Conservation (phyloP, 2,113 vertebrate genomes). For the Amia ocellicauda region DNA sequence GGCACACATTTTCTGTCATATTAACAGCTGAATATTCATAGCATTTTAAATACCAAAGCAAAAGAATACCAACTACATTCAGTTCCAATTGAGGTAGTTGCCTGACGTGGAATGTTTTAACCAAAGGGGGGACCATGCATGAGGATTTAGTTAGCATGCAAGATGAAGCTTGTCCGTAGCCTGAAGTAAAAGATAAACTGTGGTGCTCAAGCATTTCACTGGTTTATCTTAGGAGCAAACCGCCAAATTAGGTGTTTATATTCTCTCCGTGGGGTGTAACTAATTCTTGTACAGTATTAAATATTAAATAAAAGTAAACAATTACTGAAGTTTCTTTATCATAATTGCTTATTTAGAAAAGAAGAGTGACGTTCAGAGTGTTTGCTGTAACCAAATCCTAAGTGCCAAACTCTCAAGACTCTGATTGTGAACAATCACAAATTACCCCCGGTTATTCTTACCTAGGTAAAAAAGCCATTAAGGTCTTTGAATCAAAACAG, state of each 20-base stretch:
- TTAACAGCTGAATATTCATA: constrained; percentile 35
- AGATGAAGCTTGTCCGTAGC: constrained; percentile 51
- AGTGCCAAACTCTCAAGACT: too few species aligned
- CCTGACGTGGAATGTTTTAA: constrained; percentile 33
- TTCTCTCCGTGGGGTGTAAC: constrained; percentile 49
- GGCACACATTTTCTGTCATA: constrained; percentile 17
- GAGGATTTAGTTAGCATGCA: constrained; percentile 57
- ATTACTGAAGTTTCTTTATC: too few species aligned
- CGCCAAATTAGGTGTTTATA: constrained; percentile 51
- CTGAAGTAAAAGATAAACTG: constrained; percentile 38
- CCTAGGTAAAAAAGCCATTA: not conserved
- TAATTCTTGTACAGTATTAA: constrained; percentile 48
- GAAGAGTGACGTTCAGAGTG: too few species aligned
- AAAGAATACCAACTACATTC: constrained; percentile 28
- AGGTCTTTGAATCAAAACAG: not conserved
- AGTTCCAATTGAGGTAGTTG: constrained; percentile 37
- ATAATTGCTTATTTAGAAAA: too few species aligned
- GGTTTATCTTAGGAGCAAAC: constrained; percentile 50
- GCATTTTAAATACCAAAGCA: constrained; percentile 26
- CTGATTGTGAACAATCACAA: not conserved
- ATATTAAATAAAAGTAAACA: constrained; percentile 22
- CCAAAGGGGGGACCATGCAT: constrained; percentile 27
- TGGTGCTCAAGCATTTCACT: constrained; percentile 50
- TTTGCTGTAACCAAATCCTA: too few species aligned
- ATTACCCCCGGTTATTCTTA: not conserved